phyloP scores from a whole-genome alignment of 2,797 vertebrate genomes.

The Xenops minutus region DNA sequence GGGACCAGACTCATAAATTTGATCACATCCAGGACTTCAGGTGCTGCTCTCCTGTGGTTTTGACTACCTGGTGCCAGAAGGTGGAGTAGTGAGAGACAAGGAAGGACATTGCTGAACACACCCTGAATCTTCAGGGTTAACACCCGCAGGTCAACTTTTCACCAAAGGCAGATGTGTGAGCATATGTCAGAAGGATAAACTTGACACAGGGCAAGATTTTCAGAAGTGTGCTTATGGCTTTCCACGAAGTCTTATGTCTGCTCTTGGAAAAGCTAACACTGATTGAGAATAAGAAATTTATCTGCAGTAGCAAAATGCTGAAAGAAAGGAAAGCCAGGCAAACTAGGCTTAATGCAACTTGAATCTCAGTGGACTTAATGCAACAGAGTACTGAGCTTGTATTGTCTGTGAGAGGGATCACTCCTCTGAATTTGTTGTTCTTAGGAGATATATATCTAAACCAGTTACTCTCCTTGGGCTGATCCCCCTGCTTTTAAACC shows the following conservation, averaged over 20 bases:
- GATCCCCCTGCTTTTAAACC: background rate
- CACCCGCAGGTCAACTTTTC: background rate
- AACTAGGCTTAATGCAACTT: background rate
- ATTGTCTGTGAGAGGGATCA: background rate
- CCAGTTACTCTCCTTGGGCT: background rate
- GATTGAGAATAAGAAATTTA: background rate
- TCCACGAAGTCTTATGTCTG: background rate
- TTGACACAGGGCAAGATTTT: background rate
- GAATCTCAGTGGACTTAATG: background rate
- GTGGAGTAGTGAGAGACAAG: background rate
- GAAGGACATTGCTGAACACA: background rate
- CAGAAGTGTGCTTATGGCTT: background rate
- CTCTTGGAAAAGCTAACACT: background rate
- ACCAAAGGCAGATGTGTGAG: background rate
- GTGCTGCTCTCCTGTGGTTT: background rate
- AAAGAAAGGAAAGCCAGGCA: background rate
- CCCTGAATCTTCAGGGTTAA: background rate
- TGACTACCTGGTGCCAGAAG: background rate
- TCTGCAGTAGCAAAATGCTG: background rate
- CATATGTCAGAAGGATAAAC: background rate
- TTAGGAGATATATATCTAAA: background rate
- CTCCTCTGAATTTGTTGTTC: background rate
- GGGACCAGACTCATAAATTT: background rate
- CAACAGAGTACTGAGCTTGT: background rate
- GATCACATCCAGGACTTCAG: background rate